Conservation (phyloP, 2,888 invertebrate genomes). For the Mongoloraphidia duomilia region DNA sequence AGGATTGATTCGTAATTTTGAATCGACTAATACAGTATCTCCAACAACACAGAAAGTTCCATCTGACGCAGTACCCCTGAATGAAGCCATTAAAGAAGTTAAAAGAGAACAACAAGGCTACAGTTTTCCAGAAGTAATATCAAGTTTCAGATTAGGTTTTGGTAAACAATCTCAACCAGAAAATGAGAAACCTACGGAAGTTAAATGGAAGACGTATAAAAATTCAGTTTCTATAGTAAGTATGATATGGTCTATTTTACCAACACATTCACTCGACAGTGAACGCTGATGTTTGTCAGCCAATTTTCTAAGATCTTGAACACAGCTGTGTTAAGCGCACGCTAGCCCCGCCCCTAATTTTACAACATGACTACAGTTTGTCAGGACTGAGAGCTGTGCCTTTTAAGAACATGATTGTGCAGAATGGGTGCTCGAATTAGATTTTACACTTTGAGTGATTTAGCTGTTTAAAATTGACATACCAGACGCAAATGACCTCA, state of each 20-base stretch:
- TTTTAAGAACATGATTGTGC: no score
- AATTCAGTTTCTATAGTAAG: conserved; percentile 21
- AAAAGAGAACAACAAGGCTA: conserved; percentile 17
- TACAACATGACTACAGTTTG: no score
- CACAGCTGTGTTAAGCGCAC: no score
- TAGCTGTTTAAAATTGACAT: no score
- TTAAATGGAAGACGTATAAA: conserved; percentile 33
- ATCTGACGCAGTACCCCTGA: neutral
- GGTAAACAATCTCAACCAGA: conserved; percentile 15
- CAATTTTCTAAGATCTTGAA: no score
- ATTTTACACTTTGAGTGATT: no score
- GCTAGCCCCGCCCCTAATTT: no score
- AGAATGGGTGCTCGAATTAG: no score
- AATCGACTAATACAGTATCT: conserved; percentile 12
- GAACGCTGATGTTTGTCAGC: no score
- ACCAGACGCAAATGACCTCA: no score
- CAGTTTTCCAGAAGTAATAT: conserved; percentile 29
- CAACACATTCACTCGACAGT: no score
- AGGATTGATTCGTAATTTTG: conserved; percentile 22
- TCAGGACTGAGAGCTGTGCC: no score
- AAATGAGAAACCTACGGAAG: conserved; percentile 20
- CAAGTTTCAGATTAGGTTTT: conserved; percentile 28
- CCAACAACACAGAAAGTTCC: conserved; percentile 8
- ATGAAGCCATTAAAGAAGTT: neutral
- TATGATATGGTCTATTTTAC: conserved; percentile 9